phyloP scores from a whole-genome alignment of 30 jellyfish, hydroid and myxozoan species.

The Hydra vulgaris region DNA sequence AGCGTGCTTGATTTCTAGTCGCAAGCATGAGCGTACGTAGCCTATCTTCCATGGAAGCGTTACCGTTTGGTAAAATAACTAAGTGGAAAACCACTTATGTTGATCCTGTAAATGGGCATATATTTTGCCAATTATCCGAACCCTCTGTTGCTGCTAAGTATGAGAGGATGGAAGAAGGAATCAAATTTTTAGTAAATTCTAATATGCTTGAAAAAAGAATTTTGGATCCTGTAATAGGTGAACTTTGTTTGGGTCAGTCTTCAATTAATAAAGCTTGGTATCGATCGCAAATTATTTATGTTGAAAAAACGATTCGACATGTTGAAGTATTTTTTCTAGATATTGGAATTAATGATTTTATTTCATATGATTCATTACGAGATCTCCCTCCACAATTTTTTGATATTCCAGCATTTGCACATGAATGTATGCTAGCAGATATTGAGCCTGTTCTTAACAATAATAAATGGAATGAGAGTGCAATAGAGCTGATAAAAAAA shows the following conservation, averaged over 20 bases:
- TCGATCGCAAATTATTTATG: slow-evolving; percentile 31
- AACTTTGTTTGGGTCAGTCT: slow-evolving; percentile 28
- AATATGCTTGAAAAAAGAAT: slow-evolving; percentile 17
- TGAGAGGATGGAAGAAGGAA: slow-evolving; percentile 55
- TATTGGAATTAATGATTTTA: slow-evolving; percentile 60
- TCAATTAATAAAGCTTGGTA: slow-evolving; percentile 20
- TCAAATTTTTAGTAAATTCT: slow-evolving; percentile 23
- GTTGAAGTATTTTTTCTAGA: slow-evolving; percentile 71
- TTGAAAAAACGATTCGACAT: slow-evolving; percentile 3
- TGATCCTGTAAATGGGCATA: slow-evolving; percentile 55
- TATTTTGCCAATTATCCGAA: slow-evolving; percentile 53
- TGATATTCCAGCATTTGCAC: slow-evolving; percentile 71
- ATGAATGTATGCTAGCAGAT: slow-evolving; percentile 63
- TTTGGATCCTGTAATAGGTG: slow-evolving; percentile 31
- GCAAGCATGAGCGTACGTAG: neutral
- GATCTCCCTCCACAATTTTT: slow-evolving; percentile 34
- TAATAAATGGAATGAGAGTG: slow-evolving; percentile 62
- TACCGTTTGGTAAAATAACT: slow-evolving; percentile 49
- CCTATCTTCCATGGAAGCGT: slow-evolving; percentile 7
- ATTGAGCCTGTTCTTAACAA: slow-evolving; percentile 60
- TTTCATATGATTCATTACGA: slow-evolving; percentile 19
- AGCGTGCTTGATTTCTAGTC: neutral
- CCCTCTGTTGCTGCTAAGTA: slow-evolving; percentile 50
- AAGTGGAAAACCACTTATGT: slow-evolving; percentile 56
- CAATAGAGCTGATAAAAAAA: slow-evolving; percentile 60